Base-by-base conservation (phyloP, 2,888 invertebrate genomes). In the Cactoblastis cactorum region DNA sequence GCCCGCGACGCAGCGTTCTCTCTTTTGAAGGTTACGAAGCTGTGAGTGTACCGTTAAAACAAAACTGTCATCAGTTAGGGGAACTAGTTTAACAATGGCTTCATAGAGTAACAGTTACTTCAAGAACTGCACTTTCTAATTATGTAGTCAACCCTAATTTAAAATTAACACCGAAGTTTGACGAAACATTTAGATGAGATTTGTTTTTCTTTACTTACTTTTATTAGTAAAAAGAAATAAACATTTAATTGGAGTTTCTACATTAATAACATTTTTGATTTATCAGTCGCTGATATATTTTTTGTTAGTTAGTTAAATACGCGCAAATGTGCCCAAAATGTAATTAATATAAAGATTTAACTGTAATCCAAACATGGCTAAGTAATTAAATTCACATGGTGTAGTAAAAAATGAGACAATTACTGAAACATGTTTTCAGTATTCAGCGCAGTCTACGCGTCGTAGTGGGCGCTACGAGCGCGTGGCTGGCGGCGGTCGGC, bases 1-100 rank as follows among this genome's bases (percentile, higher is more conserved):
- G 89, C 80, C 79, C 70, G 74, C 78, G 74, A 71, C 71, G 76
- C 72, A 69, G 74, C 86, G 83, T 86, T 87, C 85, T 87, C 86
- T 86, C 85, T 85, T 86, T 79, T 82, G 86, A 87, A 88, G 86
- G 88, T 83, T 83, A 79, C 63, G 66, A 74, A 71, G 68, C 73
- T 77, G 76, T 78, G 77, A 75, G 76, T 80, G 71, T 80, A 77
- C 82, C 80, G 80, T 80, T 81, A 79, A 83, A 76, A 83, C 68
- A 76, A 78, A 79, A 77, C 73, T 79, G 80, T 77, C 80, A 76
- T 78, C 74, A 64, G 74, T 77, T 69, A 69, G 61, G 61, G 65
- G 67, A 74, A 75, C 76, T 77, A 79, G 74, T 77, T 76, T 69
- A 74, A 70, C 63, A 63, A 69, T 63, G 62, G 58, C 54, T 59